Base-by-base conservation (phyloP, 1,140 invertebrate species). In the Zaprionus lachaisei region DNA sequence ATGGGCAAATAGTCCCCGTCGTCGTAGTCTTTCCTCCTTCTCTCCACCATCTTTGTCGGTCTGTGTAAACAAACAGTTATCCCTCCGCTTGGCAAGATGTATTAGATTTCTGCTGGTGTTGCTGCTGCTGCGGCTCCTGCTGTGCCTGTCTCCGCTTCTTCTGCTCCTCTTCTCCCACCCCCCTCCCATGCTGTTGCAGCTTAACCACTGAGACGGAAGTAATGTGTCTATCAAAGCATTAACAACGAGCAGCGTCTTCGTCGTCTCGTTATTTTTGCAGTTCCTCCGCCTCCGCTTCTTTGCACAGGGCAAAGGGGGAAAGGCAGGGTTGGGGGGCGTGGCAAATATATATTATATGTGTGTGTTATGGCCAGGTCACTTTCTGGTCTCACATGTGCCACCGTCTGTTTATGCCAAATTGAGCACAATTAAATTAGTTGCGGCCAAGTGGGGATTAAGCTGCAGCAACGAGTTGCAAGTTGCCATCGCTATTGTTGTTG, bases 151-250 rank as follows among this genome's bases (percentile, higher is more conserved):
- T n/a, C 11, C 20, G n/a, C 38, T 7, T 28, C 28, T 28, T 7
- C 28, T 28, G 28, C 28, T 28, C 28, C 28, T 28, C 28, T 34
- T 47, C 6, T 44, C 31, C 28, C n/a, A 6, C 9, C 14, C 44
- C 37, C 34, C 47, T 68, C 51, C 68, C 66, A 54, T 68, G 72
- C 68, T 70, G 84, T 63, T 66, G 77, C 73, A 81, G 79, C 85
- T 90, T 31, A 90, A 85, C 85, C 85, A 89, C 79, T 89, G 85
- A 89, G 85, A 89, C 85, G 85, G 85, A 89, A 89, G 81, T 89
- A 89, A 89, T 89, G 85, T 89, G 85, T 89, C 85, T 89, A 89
- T 89, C 85, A 90, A 89, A 89, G 84, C 85, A 89, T 89, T 89
- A 89, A 89, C 85, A 89, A 90, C 83, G 82, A 85, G 54, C 79